phyloP scores from a whole-genome alignment of 2,888 invertebrate genomes.

The Choristoneura rosaceana region DNA sequence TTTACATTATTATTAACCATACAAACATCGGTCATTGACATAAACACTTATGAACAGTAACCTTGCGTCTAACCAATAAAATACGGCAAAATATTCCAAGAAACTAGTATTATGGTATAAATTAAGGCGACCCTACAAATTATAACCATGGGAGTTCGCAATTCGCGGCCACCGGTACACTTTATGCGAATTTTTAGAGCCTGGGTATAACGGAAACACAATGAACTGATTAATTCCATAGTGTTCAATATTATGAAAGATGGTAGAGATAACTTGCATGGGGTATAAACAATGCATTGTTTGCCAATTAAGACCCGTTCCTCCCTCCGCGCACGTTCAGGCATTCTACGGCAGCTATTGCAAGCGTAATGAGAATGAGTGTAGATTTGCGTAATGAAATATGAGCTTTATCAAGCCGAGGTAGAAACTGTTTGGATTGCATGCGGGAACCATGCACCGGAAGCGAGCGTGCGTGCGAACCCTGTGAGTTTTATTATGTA shows the following conservation, averaged over 20 bases:
- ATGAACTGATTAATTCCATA: constrained; percentile 49
- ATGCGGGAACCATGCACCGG: constrained; percentile 50
- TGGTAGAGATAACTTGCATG: constrained; percentile 52
- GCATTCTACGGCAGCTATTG: constrained; percentile 44
- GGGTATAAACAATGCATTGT: constrained; percentile 63
- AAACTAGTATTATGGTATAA: constrained; percentile 26
- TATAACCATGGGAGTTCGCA: constrained; percentile 23
- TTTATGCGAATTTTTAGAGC: constrained; percentile 34
- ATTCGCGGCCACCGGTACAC: constrained; percentile 44
- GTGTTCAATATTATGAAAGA: constrained; percentile 49
- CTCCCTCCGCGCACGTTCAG: constrained; percentile 41
- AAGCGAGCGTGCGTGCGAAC: constrained; percentile 63
- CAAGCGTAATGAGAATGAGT: constrained; percentile 23
- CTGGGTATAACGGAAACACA: constrained; percentile 46
- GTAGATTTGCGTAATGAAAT: constrained; percentile 43
- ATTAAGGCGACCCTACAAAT: constrained; percentile 30
- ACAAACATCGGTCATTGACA: constrained; percentile 37
- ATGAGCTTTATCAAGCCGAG: constrained; percentile 48
- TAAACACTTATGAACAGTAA: constrained; percentile 17
- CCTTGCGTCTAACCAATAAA: constrained; percentile 27
- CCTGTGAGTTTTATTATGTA: constrained; percentile 60
- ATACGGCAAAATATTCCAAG: constrained; percentile 23
- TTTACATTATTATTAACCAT: constrained; percentile 14
- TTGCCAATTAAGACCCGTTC: constrained; percentile 74
- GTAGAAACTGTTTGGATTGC: constrained; percentile 50